Evolutionary conservation across 2,113 vertebrate genomes (phyloP).

Genomic region (Rhombomys opimus): DNA sequence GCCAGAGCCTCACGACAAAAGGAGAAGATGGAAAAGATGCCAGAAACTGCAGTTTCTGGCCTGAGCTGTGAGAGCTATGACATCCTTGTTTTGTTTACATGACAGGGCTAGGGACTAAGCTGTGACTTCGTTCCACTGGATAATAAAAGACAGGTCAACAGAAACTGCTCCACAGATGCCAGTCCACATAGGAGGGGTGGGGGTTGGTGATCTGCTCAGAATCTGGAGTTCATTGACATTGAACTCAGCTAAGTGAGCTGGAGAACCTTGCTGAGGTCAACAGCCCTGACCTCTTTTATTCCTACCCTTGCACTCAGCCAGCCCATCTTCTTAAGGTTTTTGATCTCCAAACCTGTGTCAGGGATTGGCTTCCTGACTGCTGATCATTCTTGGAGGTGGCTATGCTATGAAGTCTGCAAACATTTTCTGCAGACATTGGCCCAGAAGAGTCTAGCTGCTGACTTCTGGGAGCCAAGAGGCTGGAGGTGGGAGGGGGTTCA

Average conservation of each 20-base stretch:
- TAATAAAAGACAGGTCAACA: not conserved
- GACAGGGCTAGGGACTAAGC: not conserved
- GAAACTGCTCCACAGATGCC: not conserved
- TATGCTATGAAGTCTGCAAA: slow-evolving; percentile 79
- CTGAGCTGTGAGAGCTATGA: not conserved
- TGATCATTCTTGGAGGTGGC: slow-evolving; percentile 81
- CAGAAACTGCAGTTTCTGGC: not conserved
- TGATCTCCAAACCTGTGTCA: slow-evolving; percentile 66
- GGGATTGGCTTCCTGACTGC: slow-evolving; percentile 71
- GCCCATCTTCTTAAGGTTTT: slow-evolving; percentile 75
- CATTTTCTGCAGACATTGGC: slow-evolving; percentile 81
- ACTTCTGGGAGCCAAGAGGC: slow-evolving; percentile 77
- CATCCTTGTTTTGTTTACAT: not conserved
- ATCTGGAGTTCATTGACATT: not conserved
- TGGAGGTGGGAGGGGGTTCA: slow-evolving; percentile 67
- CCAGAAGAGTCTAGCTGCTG: slow-evolving; percentile 75
- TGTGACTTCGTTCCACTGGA: not conserved
- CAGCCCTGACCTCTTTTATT: slow-evolving; percentile 26
- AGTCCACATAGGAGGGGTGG: not conserved
- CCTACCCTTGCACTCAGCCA: not conserved
- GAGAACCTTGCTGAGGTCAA: slow-evolving; percentile 30
- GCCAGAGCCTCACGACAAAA: not conserved
- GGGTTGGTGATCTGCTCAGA: slow-evolving; percentile 3
- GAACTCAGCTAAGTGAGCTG: slow-evolving; percentile 21
- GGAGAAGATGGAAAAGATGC: not conserved